Conservation (phyloP, 2,113 vertebrate species). For the Origma solitaria region DNA sequence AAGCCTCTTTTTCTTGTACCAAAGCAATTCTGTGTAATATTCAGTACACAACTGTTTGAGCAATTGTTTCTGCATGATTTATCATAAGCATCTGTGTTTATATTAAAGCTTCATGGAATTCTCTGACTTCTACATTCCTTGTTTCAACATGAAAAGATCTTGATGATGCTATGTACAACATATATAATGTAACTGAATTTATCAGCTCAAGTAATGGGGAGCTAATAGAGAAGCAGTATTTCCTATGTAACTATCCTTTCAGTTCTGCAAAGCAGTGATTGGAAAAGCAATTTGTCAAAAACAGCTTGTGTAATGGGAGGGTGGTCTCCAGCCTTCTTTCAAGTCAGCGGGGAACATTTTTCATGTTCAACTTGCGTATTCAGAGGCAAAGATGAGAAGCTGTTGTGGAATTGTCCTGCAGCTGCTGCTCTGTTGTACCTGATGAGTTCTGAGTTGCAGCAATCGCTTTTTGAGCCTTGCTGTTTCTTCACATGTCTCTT, state of each 20-base stretch:
- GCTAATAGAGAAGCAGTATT: neutral
- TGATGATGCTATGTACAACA: neutral
- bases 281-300: neutral
- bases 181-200: neutral
- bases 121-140: neutral
- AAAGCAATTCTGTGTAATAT: neutral
- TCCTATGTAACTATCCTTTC: neutral
- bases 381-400: neutral
- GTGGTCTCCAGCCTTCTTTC: neutral
- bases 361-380: neutral
- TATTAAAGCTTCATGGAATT: neutral
- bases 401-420: neutral
- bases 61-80: neutral
- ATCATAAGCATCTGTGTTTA: neutral
- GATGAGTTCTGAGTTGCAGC: neutral
- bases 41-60: neutral
- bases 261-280: neutral
- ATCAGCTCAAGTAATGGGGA: neutral
- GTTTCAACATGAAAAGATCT: neutral
- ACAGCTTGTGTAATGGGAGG: neutral
- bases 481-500: constrained; percentile 39
- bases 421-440: neutral
- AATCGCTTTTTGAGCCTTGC: neutral
- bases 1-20: neutral
- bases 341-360: neutral